Evolutionary conservation across 1,140 invertebrate genomes (phyloP).

Genomic region (Battus philenor): DNA sequence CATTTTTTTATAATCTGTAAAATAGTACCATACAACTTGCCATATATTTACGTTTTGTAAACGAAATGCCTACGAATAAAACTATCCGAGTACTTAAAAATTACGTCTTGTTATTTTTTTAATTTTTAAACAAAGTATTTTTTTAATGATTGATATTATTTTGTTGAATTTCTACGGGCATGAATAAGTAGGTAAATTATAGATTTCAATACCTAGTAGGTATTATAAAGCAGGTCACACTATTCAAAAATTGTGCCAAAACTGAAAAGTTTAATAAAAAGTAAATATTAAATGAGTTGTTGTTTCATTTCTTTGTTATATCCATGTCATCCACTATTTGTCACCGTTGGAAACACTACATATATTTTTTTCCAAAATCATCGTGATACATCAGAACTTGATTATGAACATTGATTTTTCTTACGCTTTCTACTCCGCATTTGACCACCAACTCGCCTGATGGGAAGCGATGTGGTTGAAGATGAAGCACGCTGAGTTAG

Average conservation of each 20-base stretch:
- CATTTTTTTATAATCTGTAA: slow-evolving; percentile 13
- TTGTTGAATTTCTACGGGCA: slow-evolving; percentile 37
- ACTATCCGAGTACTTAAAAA: slow-evolving; percentile 27
- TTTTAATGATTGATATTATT: slow-evolving; percentile 42
- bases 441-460: too few species aligned
- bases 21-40: slow-evolving; percentile 14
- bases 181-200: slow-evolving; percentile 52
- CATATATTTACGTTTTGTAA: slow-evolving; percentile 10
- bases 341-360: too few species aligned
- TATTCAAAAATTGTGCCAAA: slow-evolving; percentile 74
- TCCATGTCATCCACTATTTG: too few species aligned
- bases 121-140: slow-evolving; percentile 26
- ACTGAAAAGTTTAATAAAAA: slow-evolving; percentile 74
- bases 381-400: too few species aligned
- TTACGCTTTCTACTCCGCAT: too few species aligned
- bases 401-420: too few species aligned
- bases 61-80: slow-evolving; percentile 2
- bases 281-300: slow-evolving; percentile 57
- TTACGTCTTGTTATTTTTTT: slow-evolving; percentile 25
- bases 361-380: too few species aligned
- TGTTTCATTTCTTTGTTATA: slow-evolving; percentile 39
- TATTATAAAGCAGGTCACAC: slow-evolving; percentile 71
- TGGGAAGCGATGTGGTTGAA: too few species aligned
- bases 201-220: slow-evolving; percentile 64
- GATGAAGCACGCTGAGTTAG: too few species aligned